Conservation (phyloP, 2,113 vertebrate species). For the Phocoena sinus region DNA sequence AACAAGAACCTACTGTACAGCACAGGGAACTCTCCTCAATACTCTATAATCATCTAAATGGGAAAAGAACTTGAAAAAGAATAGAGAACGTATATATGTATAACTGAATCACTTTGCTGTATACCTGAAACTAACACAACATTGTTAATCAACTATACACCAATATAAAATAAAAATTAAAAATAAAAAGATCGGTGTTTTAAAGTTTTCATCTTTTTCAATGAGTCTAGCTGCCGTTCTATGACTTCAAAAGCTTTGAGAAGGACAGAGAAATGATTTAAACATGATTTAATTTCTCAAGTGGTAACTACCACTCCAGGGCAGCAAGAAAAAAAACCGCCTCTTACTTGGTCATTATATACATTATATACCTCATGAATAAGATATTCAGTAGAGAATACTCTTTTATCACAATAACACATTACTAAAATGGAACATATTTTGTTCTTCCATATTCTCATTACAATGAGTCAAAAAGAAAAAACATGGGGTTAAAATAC, state of each 20-base stretch:
- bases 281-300: background rate
- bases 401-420: background rate
- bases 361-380: background rate
- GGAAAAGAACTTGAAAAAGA: background rate
- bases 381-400: background rate
- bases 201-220: background rate
- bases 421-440: background rate
- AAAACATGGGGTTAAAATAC: background rate
- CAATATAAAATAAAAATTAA: background rate
- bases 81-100: background rate
- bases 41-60: background rate
- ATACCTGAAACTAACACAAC: background rate
- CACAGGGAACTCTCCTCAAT: background rate
- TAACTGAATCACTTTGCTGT: background rate
- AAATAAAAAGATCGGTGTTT: background rate
- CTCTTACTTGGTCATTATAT: background rate
- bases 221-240: background rate
- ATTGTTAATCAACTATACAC: background rate
- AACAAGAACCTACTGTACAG: background rate
- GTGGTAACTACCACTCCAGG: background rate
- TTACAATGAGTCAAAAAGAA: background rate
- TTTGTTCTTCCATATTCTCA: background rate
- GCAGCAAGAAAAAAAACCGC: background rate
- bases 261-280: background rate
- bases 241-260: slow-evolving; percentile 7